Percentiles rank a stretch among this genome's conserved stretches.
Evolutionary conservation across 2,113 vertebrate genomes (phyloP).

Genomic region (Platichthys flesus): DNA sequence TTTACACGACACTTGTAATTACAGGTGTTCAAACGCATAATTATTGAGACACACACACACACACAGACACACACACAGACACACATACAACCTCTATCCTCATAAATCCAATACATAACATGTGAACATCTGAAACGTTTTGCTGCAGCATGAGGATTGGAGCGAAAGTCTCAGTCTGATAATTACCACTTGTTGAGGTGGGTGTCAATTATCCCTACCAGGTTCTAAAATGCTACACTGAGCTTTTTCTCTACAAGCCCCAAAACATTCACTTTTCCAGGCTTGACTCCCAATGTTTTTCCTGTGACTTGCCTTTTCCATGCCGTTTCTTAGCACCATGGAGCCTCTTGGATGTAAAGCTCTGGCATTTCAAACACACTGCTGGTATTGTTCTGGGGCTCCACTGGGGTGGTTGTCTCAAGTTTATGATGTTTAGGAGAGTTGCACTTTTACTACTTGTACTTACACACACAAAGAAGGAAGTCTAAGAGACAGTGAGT

Average conservation of each 20-base stretch:
- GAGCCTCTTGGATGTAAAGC: slow-evolving; percentile 48
- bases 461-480: neutral
- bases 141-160: slow-evolving; percentile 15
- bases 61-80: too few species aligned
- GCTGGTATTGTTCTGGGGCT: slow-evolving; percentile 62
- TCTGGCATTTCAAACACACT: slow-evolving; percentile 62
- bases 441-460: slow-evolving; percentile 10
- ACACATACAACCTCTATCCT: neutral
- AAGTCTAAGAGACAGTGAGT: neutral
- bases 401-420: slow-evolving; percentile 20
- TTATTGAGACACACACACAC: neutral
- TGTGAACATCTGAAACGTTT: slow-evolving; percentile 32
- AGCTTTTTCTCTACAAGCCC: slow-evolving; percentile 32
- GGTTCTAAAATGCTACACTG: slow-evolving; percentile 40
- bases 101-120: neutral
- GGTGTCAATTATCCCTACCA: slow-evolving; percentile 49
- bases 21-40: slow-evolving; percentile 21
- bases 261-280: slow-evolving; percentile 61
- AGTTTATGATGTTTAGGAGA: slow-evolving; percentile 44
- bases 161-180: slow-evolving; percentile 36
- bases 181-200: slow-evolving; percentile 44
- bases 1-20: slow-evolving; percentile 12
- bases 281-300: slow-evolving; percentile 54
- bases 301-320: slow-evolving; percentile 63
- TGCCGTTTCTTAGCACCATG: slow-evolving; percentile 18